Evolutionary conservation across 2,797 vertebrate genomes (phyloP).

Genomic region (Siniperca obscura): DNA sequence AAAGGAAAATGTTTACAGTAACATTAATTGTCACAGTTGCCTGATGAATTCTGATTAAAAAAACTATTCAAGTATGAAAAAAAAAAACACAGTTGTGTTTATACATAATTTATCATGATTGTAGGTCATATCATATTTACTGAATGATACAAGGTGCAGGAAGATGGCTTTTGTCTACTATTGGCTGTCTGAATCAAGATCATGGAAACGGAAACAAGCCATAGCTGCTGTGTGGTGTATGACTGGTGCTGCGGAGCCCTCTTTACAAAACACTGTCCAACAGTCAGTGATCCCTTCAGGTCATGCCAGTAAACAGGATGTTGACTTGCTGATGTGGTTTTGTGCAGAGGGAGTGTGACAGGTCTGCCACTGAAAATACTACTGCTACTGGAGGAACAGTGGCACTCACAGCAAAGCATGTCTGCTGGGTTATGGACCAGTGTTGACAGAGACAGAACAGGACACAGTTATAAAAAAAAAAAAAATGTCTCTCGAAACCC

Average conservation of each 20-base stretch:
- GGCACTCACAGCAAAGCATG: constrained; percentile 46
- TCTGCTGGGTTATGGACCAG: constrained; percentile 57
- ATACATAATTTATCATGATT: neutral
- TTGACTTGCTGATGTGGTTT: constrained; percentile 71
- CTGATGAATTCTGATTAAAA: neutral
- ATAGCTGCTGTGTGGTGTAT: constrained; percentile 30
- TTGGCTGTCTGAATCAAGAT: constrained; percentile 24
- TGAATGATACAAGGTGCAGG: constrained; percentile 3
- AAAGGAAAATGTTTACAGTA: neutral
- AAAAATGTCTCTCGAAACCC: constrained; percentile 13
- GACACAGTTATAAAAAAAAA: constrained; percentile 45
- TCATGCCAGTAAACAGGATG: constrained; percentile 70
- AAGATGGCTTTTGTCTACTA: neutral
- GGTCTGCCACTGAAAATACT: constrained; percentile 53
- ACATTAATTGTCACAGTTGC: neutral
- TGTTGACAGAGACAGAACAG: constrained; percentile 57
- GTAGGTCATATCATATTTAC: neutral
- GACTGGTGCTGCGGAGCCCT: constrained; percentile 50
- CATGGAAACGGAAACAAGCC: constrained; percentile 51
- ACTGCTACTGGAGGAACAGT: constrained; percentile 48
- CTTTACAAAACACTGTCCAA: constrained; percentile 56
- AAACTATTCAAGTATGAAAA: neutral
- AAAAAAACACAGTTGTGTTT: neutral
- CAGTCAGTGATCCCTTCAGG: constrained; percentile 72
- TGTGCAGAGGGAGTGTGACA: constrained; percentile 66